Percentiles rank a stretch among this genome's conserved stretches.
These are phyloP conservation scores for Hapalemur alaotrensis DNA, from an alignment of 2,797 vertebrate species.

Conservation along the genomic window DNA sequence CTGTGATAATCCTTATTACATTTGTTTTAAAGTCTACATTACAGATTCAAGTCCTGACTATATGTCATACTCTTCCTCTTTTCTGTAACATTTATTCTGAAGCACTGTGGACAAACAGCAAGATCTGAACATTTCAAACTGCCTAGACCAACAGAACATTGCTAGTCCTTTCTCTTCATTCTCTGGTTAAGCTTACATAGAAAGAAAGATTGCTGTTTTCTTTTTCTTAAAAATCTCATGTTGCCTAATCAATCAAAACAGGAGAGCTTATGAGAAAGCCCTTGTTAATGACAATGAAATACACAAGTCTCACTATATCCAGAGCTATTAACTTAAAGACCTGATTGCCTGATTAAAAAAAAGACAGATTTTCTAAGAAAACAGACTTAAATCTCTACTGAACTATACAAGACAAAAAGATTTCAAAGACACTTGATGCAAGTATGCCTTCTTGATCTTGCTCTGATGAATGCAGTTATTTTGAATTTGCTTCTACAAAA, in stretches of 20 bases:
- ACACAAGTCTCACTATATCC: background rate
- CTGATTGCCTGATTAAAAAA: conserved; percentile 5
- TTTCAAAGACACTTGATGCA: background rate
- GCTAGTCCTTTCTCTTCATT: background rate
- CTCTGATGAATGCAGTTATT: background rate
- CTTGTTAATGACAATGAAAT: background rate
- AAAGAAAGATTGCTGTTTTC: background rate
- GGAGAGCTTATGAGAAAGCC: conserved; percentile 1
- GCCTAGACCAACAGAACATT: background rate
- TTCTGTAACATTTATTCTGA: background rate
- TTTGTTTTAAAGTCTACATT: conserved; percentile 16
- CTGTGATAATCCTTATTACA: background rate
- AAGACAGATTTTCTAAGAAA: background rate
- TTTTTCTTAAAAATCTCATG: conserved; percentile 9
- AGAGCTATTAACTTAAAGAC: conserved; percentile 26
- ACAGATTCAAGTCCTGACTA: background rate
- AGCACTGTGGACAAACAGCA: background rate
- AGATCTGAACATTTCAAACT: background rate
- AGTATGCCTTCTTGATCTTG: background rate
- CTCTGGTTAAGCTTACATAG: background rate
- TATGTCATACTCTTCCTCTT: background rate
- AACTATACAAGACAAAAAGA: background rate
- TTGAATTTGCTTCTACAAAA: conserved; percentile 7
- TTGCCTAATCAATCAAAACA: conserved; percentile 11
- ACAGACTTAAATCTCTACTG: background rate